Conservation (phyloP, 2,113 vertebrate species). For the Aythya baeri region DNA sequence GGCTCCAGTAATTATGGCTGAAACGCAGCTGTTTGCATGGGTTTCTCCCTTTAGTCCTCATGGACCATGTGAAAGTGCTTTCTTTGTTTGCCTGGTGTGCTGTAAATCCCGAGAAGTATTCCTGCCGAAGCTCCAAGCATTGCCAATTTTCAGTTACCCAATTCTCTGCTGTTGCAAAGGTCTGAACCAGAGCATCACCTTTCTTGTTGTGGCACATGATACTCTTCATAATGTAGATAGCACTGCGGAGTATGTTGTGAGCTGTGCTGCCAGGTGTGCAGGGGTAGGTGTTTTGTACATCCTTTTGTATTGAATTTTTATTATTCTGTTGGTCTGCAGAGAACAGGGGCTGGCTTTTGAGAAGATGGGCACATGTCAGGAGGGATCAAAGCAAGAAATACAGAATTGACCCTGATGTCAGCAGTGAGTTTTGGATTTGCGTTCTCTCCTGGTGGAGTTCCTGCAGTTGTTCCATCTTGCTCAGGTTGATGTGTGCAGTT, state of each 20-base stretch:
- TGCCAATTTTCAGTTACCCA: not conserved
- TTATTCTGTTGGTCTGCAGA: not conserved
- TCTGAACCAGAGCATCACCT: not conserved
- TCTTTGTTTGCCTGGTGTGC: not conserved
- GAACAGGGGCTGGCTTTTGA: not conserved
- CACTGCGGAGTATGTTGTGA: not conserved
- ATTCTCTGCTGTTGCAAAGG: not conserved
- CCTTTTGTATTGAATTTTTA: not conserved
- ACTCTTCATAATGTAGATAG: not conserved
- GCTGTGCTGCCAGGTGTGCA: not conserved
- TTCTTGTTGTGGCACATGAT: not conserved
- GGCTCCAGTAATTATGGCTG: rapidly evolving
- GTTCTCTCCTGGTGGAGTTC: not conserved
- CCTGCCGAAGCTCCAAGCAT: not conserved
- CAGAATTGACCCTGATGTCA: not conserved
- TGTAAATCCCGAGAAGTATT: not conserved
- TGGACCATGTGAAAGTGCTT: not conserved
- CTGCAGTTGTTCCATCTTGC: not conserved
- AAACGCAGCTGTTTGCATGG: not conserved
- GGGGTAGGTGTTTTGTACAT: not conserved
- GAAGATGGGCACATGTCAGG: not conserved
- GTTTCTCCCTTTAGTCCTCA: not conserved
- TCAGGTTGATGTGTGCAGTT: not conserved
- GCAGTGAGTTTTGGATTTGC: not conserved
- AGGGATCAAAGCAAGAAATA: not conserved